Conservation (phyloP, 2,797 vertebrate genomes). For the Mergus octosetaceus region DNA sequence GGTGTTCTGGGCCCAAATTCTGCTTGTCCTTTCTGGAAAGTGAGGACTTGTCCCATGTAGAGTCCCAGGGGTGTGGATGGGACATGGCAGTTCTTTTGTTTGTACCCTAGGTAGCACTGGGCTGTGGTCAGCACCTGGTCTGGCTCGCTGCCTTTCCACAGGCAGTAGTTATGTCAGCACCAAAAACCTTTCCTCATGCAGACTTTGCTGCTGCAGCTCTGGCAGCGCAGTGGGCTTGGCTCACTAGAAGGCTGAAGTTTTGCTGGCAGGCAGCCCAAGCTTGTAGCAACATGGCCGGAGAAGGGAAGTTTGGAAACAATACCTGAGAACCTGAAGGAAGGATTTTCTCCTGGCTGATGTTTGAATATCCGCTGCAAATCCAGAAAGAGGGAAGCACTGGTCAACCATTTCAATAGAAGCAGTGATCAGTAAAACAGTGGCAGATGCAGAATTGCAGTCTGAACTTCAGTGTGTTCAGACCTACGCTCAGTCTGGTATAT, state of each 20-base stretch:
- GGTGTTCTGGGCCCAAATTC: neutral
- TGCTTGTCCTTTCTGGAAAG: neutral
- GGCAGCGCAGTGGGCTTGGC: neutral
- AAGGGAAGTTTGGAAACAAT: neutral
- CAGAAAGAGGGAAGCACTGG: neutral
- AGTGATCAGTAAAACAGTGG: neutral
- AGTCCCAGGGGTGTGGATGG: neutral
- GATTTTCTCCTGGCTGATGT: neutral
- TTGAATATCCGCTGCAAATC: neutral
- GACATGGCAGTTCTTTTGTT: neutral
- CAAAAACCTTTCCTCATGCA: rapidly evolving
- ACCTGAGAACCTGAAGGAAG: neutral
- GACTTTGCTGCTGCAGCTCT: neutral
- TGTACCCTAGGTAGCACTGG: neutral
- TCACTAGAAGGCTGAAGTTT: neutral
- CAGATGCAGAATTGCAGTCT: neutral
- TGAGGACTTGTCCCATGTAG: neutral
- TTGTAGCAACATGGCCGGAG: neutral
- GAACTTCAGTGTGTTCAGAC: neutral
- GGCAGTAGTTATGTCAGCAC: neutral
- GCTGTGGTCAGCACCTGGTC: neutral
- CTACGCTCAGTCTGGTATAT: neutral
- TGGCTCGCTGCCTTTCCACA: neutral
- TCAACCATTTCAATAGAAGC: neutral
- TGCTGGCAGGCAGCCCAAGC: neutral